Evolutionary conservation across 2,113 vertebrate genomes (phyloP), one percentile per base, ranked within the genome.

Genomic region (Ceyx cyanopectus): DNA sequence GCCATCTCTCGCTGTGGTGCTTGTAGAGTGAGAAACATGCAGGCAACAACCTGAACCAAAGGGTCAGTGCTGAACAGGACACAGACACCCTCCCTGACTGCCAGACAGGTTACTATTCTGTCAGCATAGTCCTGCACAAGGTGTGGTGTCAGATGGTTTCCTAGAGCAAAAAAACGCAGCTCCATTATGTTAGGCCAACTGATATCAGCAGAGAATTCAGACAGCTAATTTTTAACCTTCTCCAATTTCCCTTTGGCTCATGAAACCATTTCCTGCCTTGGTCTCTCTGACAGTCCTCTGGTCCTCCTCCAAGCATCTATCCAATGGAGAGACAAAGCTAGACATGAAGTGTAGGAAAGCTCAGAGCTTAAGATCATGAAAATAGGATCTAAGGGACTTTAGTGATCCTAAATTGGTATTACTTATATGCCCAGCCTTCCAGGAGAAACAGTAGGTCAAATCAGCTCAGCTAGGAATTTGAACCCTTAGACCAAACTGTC

Each of bases 141-240:
- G 41, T 74, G 23, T 20, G 46, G 30, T 67, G 79, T 92, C 91
- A 87, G 81, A 87, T 67, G 37, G 24, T 80, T 96, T 89, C 75
- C 75, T 91, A 77, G 32, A 74, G 79, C 51, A 77, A 95, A 91
- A 77, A 85, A 67, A 62, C 80, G 89, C 62, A 77, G 37, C 43
- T 87, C 69, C 46, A 80, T 82, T 87, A 56, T 89, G 68, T 92
- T 83, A 82, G 76, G 48, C 68, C 75, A 93, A 74, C 22, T 75
- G 81, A 78, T 85, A 96, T 45, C 84, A 93, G 85, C 56, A 82
- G 84, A 93, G 81, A 94, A 91, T 92, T 77, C 81, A 80, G 75
- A 85, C 67, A 93, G 87, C 76, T 94, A 72, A 89, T 93, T 96
- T 92, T 96, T 86, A 93, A 92, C 61, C 53, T 88, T 82, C 91